Base-by-base conservation (phyloP, 2,113 vertebrate species). In the Seriola rivoliana region DNA sequence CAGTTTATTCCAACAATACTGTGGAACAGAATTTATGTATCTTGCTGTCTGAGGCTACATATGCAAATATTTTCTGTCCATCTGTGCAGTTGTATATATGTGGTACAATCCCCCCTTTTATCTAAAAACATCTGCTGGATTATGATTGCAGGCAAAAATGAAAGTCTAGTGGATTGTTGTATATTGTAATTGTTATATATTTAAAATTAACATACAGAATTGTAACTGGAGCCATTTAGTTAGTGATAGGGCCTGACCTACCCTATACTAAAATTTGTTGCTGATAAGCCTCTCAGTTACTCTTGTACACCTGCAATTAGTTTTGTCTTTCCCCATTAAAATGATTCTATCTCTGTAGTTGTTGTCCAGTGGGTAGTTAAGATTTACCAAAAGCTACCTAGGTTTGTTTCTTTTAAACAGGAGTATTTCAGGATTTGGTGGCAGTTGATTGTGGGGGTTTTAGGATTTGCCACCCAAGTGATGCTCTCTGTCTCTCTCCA, bases 381-480 rank as follows among this genome's bases (percentile, higher is more conserved):
- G 14, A 2, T 72, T 50, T 0, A 68, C n/a, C 21, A 16, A 62
- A 71, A 62, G 38, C 65, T 58, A 8, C 55, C 81, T 63, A 48
- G 19, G 6, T 40, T 55, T 23, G 34, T 62, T 50, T 29, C 12
- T 60, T 71, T 38, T n/a, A 36, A 69, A 48, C 3, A 11, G 21
- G 14, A 68, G 25, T 13, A 17, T n/a, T 80, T 72, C 10, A 57
- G 71, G 67, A 75, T 68, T 69, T 71, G 44, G n/a, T 42, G 60
- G n/a, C 40, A 58, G 64, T 58, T 72, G 59, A 77, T 73, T 77
- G 48, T 71, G 25, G 54, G 36, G 72, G 59, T 74, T 71, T 80
- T 42, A 74, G 68, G 34, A 59, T 10, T 67, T 78, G 62, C 82
- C 85, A 86, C 81, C 84, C 84, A 81, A 48, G 89, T 76, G 71